Base-by-base conservation (phyloP, 2,113 vertebrate genomes). In the Danionella cerebrum region DNA sequence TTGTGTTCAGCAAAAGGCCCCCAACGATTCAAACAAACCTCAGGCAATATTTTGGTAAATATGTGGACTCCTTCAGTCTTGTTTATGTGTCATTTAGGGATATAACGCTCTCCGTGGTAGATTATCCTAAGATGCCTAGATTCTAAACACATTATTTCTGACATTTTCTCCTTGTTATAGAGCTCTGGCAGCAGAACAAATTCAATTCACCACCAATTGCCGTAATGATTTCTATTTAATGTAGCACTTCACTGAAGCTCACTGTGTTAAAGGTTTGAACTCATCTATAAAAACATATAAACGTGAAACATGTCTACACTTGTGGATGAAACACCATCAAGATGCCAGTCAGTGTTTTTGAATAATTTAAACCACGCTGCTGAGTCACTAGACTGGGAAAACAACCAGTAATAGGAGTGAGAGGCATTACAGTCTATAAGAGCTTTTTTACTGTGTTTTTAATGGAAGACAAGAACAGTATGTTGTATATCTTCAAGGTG, bases 321-420 rank as follows among this genome's bases (percentile, higher is more conserved):
- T 38, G 48, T 55, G 69, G 51, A 41, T 71, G 77, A 72, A 41
- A 64, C 67, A 68, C 72, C 70, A 79, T 84, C 84, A 83, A 63
- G 48, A 54, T 60, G 54, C 48, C 55, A 36, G 48, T 67, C 12
- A 33, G 33, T 71, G 73, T 66, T 74, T 66, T 54, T 86, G 76
- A 87, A 83, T 86, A 84, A 88, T 84, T 86, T 81, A 87, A 85
- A 77, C 27, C 12, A 3, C 6, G 65, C 54, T 77, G 84, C 84
- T 87, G 83, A 87, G 72, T 87, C 84, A 86, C 79, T 76, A 73
- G 78, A 75, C 71, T 41, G 76, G 79, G 83, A 74, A 65, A 75
- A 65, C 59, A 75, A 74, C 38, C 72, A 70, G 80, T 84, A 80
- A 82, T 78, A 82, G 82, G 75, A 85, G 78, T 73, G 73, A 58